Percentiles rank a stretch among this genome's conserved stretches.
Conservation (phyloP, 2,797 vertebrate genomes). For the Takifugu rubripes region DNA sequence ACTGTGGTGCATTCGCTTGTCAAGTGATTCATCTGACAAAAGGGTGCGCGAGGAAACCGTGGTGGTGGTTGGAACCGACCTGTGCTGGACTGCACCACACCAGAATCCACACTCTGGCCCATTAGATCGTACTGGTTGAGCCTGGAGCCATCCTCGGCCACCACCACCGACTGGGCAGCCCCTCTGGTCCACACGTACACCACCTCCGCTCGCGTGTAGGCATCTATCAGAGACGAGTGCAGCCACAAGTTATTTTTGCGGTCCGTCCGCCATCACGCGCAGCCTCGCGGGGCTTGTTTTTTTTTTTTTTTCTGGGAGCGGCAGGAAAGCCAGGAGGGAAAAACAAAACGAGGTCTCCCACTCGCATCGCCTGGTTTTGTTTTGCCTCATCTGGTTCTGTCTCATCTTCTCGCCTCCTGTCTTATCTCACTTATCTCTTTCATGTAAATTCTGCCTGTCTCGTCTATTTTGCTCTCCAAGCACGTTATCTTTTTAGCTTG, state of each 20-base stretch:
- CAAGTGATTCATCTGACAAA: no score
- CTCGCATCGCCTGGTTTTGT: slow-evolving; percentile 13
- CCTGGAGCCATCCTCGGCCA: slow-evolving; percentile 95
- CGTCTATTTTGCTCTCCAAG: slow-evolving; percentile 34
- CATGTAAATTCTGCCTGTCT: slow-evolving; percentile 29
- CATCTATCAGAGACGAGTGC: slow-evolving; percentile 77
- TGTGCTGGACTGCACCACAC: slow-evolving; percentile 96
- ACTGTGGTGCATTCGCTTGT: no score
- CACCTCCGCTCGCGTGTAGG: slow-evolving; percentile 95
- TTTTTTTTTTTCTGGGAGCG: slow-evolving; percentile 24
- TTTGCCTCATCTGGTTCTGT: slow-evolving; percentile 16
- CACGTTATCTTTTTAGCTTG: slow-evolving; percentile 20
- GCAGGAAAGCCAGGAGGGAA: slow-evolving; percentile 20
- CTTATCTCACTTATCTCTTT: slow-evolving; percentile 20
- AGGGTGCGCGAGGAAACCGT: no score
- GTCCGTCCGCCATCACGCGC: slow-evolving; percentile 18
- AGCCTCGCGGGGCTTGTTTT: slow-evolving; percentile 11
- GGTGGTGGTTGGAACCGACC: slow-evolving; percentile 70
- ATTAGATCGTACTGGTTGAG: slow-evolving; percentile 97
- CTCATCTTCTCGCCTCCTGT: slow-evolving; percentile 24
- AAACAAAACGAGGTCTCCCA: slow-evolving; percentile 14
- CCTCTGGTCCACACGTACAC: slow-evolving; percentile 96
- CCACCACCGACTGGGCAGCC: slow-evolving; percentile 91
- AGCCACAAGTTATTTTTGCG: slow-evolving; percentile 26
- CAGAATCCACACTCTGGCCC: slow-evolving; percentile 93